Conservation (phyloP, 2,888 invertebrate species). For the Drosophila neonasuta region DNA sequence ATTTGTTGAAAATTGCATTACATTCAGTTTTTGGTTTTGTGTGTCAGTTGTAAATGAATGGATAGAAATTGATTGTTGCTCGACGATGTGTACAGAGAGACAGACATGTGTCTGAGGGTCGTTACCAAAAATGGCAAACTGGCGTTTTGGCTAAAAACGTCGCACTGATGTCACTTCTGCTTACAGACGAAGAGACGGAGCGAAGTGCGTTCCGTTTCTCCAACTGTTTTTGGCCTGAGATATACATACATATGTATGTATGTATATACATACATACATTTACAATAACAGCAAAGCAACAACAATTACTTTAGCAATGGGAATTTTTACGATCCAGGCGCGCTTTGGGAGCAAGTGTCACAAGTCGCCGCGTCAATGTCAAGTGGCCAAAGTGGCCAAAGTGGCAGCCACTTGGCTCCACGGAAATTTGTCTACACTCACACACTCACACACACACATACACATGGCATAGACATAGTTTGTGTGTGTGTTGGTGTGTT, state of each 20-base stretch:
- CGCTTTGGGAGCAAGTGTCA: slow-evolving; percentile 48
- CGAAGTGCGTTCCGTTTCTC: slow-evolving; percentile 21
- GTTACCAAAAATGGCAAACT: slow-evolving; percentile 41
- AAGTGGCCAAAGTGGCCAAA: slow-evolving; percentile 44
- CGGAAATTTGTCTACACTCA: slow-evolving; percentile 6
- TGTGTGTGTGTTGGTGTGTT: neutral
- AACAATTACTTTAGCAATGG: slow-evolving; percentile 4
- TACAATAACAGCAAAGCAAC: slow-evolving; percentile 7
- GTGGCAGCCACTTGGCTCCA: slow-evolving; percentile 37
- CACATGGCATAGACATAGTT: slow-evolving; percentile 26
- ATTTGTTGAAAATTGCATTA: slow-evolving; percentile 14
- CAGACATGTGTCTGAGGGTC: neutral
- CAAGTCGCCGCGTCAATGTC: slow-evolving; percentile 50
- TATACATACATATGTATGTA: neutral
- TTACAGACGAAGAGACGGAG: neutral
- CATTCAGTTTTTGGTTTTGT: slow-evolving; percentile 36
- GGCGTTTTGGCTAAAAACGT: slow-evolving; percentile 49
- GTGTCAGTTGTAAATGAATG: slow-evolving; percentile 65
- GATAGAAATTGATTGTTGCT: slow-evolving; percentile 37
- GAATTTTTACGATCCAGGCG: slow-evolving; percentile 45
- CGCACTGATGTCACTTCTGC: slow-evolving; percentile 62
- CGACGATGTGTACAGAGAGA: too few species aligned
- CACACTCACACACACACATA: neutral
- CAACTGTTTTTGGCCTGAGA: slow-evolving; percentile 4
- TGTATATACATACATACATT: neutral